phyloP scores from a whole-genome alignment of 1,140 invertebrate species.

The Acromyrmex charruanus region DNA sequence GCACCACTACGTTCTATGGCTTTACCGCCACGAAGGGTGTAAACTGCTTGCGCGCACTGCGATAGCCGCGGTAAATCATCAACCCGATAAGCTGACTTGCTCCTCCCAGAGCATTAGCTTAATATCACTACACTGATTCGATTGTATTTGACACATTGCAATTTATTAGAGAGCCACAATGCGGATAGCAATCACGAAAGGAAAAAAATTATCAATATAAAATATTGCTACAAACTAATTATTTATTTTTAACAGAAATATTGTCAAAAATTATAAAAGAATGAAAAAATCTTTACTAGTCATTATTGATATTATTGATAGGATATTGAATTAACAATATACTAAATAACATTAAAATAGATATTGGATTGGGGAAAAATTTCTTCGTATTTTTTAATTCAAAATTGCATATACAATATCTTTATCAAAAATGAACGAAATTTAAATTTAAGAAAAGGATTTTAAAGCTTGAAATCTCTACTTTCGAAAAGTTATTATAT shows the following conservation, averaged over 20 bases:
- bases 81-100: conserved; percentile 65
- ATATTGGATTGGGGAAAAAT: no score
- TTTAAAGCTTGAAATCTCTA: no score
- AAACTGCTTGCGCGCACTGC: conserved; percentile 62
- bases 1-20: neutral
- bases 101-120: conserved; percentile 46
- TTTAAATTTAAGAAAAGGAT: no score
- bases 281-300: neutral
- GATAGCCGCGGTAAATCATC: conserved; percentile 73
- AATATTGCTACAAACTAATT: neutral
- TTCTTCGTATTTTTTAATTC: no score
- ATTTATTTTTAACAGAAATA: neutral
- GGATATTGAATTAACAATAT: neutral
- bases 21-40: conserved; percentile 30
- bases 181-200: neutral
- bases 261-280: no score
- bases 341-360: neutral
- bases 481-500: no score
- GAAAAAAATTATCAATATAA: neutral
- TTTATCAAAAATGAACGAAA: no score
- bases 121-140: conserved; percentile 60
- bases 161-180: conserved; percentile 16
- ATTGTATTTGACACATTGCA: conserved; percentile 43
- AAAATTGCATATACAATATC: no score
- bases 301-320: neutral